Percentiles rank a stretch among this genome's conserved stretches.
phyloP scores from a whole-genome alignment of 2,888 invertebrate species.

The Alsophila aescularia region DNA sequence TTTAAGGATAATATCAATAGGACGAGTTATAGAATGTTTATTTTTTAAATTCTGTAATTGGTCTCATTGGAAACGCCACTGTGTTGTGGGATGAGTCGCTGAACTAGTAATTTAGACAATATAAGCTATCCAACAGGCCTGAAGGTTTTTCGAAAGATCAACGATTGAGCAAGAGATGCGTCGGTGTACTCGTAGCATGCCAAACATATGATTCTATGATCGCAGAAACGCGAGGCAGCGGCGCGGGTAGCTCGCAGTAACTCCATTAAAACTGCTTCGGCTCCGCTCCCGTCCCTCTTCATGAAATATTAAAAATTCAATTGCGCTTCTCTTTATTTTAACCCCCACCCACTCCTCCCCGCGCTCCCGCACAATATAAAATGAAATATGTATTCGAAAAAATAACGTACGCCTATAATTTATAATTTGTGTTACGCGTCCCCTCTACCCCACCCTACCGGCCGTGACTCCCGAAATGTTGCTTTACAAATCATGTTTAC shows the following conservation, averaged over 20 bases:
- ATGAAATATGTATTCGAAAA: slow-evolving; percentile 83
- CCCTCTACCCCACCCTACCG: slow-evolving; percentile 37
- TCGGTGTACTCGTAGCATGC: too few relatives aligned
- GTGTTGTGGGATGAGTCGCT: too few relatives aligned
- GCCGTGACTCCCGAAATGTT: slow-evolving; percentile 32
- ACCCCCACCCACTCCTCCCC: slow-evolving; percentile 74
- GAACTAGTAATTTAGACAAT: too few relatives aligned
- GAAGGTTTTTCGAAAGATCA: too few relatives aligned
- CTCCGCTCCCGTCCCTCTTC: slow-evolving; percentile 76
- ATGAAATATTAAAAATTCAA: slow-evolving; percentile 85
- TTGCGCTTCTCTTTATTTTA: slow-evolving; percentile 85
- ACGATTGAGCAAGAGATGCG: too few relatives aligned
- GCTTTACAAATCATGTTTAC: slow-evolving; percentile 43
- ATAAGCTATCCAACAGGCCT: too few relatives aligned
- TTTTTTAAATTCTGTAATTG: too few relatives aligned
- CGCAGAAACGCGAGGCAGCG: not conserved
- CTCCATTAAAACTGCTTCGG: slow-evolving; percentile 80
- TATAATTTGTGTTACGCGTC: slow-evolving; percentile 76
- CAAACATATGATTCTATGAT: too few relatives aligned
- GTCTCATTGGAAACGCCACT: too few relatives aligned
- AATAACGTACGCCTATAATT: slow-evolving; percentile 82
- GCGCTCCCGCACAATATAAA: slow-evolving; percentile 78
- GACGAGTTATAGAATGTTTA: too few relatives aligned
- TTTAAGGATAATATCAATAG: too few relatives aligned
- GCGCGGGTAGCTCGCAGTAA: slow-evolving; percentile 57